A percentile compares a stretch with the other conserved stretches of the same genome.
These are phyloP conservation scores for Hybos culiciformis DNA, from an alignment of 2,888 invertebrate genomes.

Conservation along the genomic window DNA sequence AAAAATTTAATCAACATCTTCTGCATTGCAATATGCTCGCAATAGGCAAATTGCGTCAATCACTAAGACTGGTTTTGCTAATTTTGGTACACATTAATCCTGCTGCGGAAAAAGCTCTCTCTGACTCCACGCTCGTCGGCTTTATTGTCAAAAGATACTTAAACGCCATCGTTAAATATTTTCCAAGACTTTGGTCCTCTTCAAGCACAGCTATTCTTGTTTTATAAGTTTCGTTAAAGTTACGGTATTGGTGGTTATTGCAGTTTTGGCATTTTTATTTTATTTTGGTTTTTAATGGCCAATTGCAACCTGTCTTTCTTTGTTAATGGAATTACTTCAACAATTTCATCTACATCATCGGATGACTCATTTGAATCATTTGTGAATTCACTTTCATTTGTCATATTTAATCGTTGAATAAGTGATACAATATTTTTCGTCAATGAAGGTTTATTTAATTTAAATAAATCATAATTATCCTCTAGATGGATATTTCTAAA, in stretches of 20 bases:
- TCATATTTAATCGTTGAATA: background rate
- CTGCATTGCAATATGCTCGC: too few species aligned
- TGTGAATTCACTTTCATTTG: background rate
- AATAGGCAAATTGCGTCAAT: background rate
- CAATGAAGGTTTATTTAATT: background rate
- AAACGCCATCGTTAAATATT: too few species aligned
- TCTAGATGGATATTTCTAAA: background rate
- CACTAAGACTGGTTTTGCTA: background rate
- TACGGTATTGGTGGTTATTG: background rate
- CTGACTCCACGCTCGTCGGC: conserved; percentile 6
- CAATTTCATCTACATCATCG: background rate
- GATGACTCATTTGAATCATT: background rate
- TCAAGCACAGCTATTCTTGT: background rate
- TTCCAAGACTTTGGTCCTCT: too few species aligned
- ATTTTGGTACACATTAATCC: conserved; percentile 4
- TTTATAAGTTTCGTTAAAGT: background rate
- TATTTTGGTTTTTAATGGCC: too few species aligned
- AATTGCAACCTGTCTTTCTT: too few species aligned
- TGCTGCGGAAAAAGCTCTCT: conserved; percentile 6
- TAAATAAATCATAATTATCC: background rate
- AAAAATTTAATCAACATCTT: too few species aligned
- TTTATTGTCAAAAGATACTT: too few species aligned
- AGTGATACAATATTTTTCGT: background rate
- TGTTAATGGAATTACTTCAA: too few species aligned
- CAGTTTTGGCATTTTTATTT: too few species aligned